Conservation (phyloP, 2,113 vertebrate species). For the Tretioscincus oriximinensis region DNA sequence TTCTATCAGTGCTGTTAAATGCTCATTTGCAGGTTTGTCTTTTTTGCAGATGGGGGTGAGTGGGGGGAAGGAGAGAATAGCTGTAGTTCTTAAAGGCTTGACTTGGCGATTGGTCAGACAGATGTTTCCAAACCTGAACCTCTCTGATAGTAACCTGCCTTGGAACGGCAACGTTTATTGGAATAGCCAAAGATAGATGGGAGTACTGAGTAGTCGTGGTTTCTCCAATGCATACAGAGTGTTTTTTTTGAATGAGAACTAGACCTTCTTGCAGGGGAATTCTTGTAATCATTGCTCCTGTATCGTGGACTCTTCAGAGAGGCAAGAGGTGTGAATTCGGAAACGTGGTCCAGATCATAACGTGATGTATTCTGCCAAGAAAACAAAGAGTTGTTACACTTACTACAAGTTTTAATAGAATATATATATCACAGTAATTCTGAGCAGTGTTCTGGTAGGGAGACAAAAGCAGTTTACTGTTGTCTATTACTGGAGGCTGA, state of each 20-base stretch:
- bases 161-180: constrained; percentile 60
- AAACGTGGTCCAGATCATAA: constrained; percentile 73
- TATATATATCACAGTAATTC: background rate
- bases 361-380: constrained; percentile 76
- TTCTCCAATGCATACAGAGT: constrained; percentile 78
- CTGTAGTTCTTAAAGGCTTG: constrained; percentile 70
- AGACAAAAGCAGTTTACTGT: no score
- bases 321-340: constrained; percentile 83
- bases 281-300: constrained; percentile 70
- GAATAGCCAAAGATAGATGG: constrained; percentile 75
- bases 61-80: constrained; percentile 7
- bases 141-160: constrained; percentile 54
- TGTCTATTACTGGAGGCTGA: no score
- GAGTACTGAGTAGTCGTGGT: constrained; percentile 77
- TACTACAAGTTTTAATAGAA: background rate
- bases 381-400: constrained; percentile 12
- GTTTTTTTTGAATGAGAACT: constrained; percentile 76
- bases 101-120: constrained; percentile 75
- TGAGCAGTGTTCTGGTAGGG: no score
- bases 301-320: constrained; percentile 74
- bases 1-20: constrained; percentile 44
- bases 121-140: constrained; percentile 80
- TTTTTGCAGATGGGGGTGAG: background rate
- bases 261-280: constrained; percentile 75
- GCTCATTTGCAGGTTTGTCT: constrained; percentile 30